These are phyloP conservation scores for Psittacula derbiana DNA, from an alignment of 2,797 vertebrate species.

Conservation along the genomic window DNA sequence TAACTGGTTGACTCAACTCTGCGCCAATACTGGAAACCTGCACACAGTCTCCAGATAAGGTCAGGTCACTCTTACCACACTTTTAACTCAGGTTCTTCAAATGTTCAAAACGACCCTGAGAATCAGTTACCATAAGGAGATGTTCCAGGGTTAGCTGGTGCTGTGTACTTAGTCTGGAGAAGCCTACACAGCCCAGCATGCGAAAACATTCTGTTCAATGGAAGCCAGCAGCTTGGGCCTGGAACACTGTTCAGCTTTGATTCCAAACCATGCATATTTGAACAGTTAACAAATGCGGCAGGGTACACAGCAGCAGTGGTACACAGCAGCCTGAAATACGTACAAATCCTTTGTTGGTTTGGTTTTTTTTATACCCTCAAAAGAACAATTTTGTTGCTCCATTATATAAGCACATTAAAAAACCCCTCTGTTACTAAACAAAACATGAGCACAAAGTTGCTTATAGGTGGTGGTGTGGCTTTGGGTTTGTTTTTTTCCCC, in stretches of 20 bases:
- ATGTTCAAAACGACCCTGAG: background rate
- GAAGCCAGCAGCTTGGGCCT: conserved; percentile 65
- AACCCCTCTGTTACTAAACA: background rate
- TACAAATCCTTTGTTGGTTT: conserved; percentile 42
- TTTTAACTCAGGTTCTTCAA: background rate
- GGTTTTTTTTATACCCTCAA: background rate
- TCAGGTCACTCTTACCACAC: background rate
- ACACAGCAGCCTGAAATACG: conserved; percentile 32
- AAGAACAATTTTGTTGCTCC: background rate
- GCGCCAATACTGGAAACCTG: background rate
- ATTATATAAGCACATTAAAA: background rate
- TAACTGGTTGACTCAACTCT: background rate
- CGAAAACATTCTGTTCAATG: background rate
- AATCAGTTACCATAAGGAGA: background rate
- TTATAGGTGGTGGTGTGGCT: background rate
- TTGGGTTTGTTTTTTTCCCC: accelerated
- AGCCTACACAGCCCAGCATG: conserved; percentile 17
- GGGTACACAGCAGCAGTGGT: background rate
- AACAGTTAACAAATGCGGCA: conserved; percentile 64
- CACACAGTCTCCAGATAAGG: background rate
- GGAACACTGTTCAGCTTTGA: conserved; percentile 48
- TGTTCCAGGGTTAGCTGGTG: background rate
- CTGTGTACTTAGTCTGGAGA: conserved; percentile 16
- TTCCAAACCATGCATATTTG: conserved; percentile 80
- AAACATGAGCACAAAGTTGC: background rate